Percentiles rank a stretch among this genome's conserved stretches.
Evolutionary conservation across 1,140 invertebrate genomes (phyloP).

Genomic region (Calephelis virginiensis): DNA sequence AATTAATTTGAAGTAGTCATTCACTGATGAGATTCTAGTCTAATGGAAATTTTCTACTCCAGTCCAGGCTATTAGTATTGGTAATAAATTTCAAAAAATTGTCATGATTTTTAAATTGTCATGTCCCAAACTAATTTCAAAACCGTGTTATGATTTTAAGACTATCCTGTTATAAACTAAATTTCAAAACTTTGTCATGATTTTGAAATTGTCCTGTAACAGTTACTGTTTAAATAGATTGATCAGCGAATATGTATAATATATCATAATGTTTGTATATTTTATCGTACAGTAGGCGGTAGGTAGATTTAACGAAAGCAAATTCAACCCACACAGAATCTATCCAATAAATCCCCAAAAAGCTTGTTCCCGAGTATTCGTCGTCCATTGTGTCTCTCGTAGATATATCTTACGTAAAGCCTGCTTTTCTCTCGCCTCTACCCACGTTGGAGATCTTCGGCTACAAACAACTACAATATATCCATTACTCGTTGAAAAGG

Average conservation of each 20-base stretch:
- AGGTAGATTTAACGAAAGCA: conserved; percentile 49
- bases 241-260: conserved; percentile 1
- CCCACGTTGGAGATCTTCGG: conserved; percentile 56
- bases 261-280: conserved; percentile 21
- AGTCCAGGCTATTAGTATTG: too few relatives aligned
- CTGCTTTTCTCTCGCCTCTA: conserved; percentile 59
- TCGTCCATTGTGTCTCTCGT: conserved; percentile 65
- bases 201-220: too few relatives aligned
- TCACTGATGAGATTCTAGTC: too few relatives aligned
- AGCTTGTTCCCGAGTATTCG: conserved; percentile 70
- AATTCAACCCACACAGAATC: conserved; percentile 73
- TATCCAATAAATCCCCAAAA: conserved; percentile 77
- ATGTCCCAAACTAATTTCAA: too few relatives aligned
- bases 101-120: too few relatives aligned
- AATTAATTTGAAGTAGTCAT: too few relatives aligned
- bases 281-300: conserved; percentile 41
- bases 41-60: too few relatives aligned
- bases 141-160: too few relatives aligned
- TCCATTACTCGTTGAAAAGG: conserved; percentile 52
- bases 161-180: background rate
- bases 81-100: too few relatives aligned
- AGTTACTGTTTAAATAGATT: background rate
- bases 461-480: conserved; percentile 54
- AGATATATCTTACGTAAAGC: conserved; percentile 74
- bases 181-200: too few relatives aligned